Base-by-base conservation (phyloP, 1,140 invertebrate species). In the Antheraea mylitta region DNA sequence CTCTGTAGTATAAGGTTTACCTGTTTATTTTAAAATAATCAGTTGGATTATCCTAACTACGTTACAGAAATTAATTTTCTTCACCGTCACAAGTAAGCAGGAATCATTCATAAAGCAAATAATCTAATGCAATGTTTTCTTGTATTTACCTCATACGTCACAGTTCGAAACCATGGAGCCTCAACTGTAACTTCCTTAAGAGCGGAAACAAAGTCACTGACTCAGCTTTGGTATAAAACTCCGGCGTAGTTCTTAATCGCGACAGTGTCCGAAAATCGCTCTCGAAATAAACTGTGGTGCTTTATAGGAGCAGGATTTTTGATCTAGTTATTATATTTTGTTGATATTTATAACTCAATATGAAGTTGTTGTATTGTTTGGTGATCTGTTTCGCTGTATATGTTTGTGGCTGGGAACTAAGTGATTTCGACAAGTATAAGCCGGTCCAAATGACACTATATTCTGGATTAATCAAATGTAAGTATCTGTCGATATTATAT, bases 401-500 rank as follows among this genome's bases (percentile, higher is more conserved):
- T 6, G 16, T n/a, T 53, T 53, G 11, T n/a, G 45, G 11, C 16
- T 16, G 10, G 45, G 45, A 53, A 53, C 1, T 53, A 13, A 53
- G 45, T 16, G 45, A 16, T 53, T 13, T 53, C 45, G 45, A 53
- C 9, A 53, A 53, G 45, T 53, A 53, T 53, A 13, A 13, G 16
- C 45, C 45, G 11, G 45, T 53, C 13, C 45, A 53, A 53, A 53
- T 53, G 45, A 53, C 45, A 7, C 6, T 53, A 16, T 53, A 53
- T 53, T 53, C 45, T 53, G 45, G 45, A 53, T 53, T 53, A 53
- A 53, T 53, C 45, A 53, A 10, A 53, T 53, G 45, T 53, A 53
- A 53, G 45, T 53, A n/a, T n/a, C n/a, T n/a, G 22, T 30, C 22
- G 22, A 30, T 2, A 30, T 30, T 1, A 30, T 30, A 30, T 30